Evolutionary conservation across 1,140 invertebrate species (phyloP).

Genomic region (Leucophenga varia): DNA sequence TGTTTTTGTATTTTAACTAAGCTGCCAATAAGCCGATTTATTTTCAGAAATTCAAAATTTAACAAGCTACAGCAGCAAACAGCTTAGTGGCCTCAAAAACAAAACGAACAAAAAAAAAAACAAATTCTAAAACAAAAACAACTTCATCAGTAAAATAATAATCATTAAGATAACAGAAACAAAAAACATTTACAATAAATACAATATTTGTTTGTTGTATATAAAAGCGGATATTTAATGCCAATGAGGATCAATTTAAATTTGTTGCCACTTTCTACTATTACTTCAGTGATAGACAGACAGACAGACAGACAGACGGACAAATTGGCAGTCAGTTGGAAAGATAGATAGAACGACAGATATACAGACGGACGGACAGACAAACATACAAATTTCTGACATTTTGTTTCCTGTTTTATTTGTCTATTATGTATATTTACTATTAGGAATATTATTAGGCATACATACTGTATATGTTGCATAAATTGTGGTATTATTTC

Average conservation of each 20-base stretch:
- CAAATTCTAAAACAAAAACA: no score
- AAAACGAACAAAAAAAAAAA: no score
- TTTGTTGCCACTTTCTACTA: no score
- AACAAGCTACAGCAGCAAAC: not conserved
- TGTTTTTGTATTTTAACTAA: no score
- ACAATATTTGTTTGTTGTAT: conserved; percentile 43
- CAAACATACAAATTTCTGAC: conserved; percentile 8
- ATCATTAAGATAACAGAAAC: conserved; percentile 6
- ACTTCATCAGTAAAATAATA: not conserved
- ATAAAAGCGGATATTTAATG: conserved; percentile 33
- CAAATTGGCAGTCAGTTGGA: conserved; percentile 26
- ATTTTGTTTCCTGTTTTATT: conserved; percentile 3
- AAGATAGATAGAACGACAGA: conserved; percentile 7
- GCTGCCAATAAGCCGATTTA: conserved; percentile 3
- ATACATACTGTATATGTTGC: conserved; percentile 9
- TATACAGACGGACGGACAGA: no score
- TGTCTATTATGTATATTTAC: not conserved
- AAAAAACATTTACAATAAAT: conserved; percentile 26
- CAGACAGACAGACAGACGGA: conserved; percentile 24
- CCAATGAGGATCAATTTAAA: no score
- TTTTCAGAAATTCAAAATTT: not conserved
- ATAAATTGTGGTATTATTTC: conserved; percentile 41
- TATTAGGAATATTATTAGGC: no score
- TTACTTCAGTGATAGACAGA: no score
- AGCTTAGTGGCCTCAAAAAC: not conserved